Percentiles rank a stretch among this genome's conserved stretches.
Conservation (phyloP, 1,140 invertebrate species). For the Drosophila bifasciata region DNA sequence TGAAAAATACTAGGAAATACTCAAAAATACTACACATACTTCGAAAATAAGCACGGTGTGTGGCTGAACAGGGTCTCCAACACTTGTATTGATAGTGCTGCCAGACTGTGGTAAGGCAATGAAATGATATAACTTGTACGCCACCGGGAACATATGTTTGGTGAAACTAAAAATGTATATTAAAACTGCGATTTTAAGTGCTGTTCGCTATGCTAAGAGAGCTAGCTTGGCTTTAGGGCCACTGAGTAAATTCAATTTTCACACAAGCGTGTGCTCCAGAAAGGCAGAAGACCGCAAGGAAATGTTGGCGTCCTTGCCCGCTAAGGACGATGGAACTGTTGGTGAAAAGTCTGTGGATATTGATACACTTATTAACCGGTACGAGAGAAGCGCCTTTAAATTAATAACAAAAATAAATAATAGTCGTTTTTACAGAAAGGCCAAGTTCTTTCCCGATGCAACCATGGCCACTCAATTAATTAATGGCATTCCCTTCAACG, state of each 20-base stretch:
- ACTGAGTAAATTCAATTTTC: constrained; percentile 55
- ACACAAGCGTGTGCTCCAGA: constrained; percentile 75
- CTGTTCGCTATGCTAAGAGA: constrained; percentile 32
- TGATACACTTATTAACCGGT: constrained; percentile 84
- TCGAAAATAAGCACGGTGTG: no score
- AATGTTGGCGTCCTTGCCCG: constrained; percentile 86
- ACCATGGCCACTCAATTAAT: constrained; percentile 90
- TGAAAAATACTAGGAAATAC: no score
- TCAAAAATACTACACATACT: no score
- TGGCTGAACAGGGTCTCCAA: not conserved
- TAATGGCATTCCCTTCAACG: constrained; percentile 90
- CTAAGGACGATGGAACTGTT: constrained; percentile 88
- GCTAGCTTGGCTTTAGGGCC: not conserved
- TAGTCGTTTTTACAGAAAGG: constrained; percentile 85
- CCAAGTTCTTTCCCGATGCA: constrained; percentile 89
- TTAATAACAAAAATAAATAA: not conserved
- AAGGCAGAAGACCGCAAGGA: constrained; percentile 86
- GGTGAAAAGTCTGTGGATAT: constrained; percentile 88
- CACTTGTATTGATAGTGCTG: not conserved
- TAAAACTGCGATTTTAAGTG: constrained; percentile 49
- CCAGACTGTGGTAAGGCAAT: constrained; percentile 7
- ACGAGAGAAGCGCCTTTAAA: constrained; percentile 37
- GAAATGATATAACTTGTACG: constrained; percentile 36
- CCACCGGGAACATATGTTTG: constrained; percentile 7
- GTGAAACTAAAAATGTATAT: constrained; percentile 52